Conservation (phyloP, 2,888 invertebrate genomes). For the Bombyx huttoni region DNA sequence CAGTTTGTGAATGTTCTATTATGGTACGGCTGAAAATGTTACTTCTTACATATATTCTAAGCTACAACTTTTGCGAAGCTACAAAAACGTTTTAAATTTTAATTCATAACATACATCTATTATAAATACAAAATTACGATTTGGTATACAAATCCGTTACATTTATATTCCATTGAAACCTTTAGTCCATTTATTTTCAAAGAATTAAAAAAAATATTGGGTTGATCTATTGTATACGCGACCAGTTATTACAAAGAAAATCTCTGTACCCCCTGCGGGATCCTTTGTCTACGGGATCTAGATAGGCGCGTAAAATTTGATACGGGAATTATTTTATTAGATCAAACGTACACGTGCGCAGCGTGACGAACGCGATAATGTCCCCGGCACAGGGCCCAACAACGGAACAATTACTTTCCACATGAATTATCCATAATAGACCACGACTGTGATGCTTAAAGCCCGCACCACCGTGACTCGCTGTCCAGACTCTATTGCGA, state of each 20-base stretch:
- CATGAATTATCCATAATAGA: slow-evolving; percentile 62
- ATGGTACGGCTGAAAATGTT: too few relatives aligned
- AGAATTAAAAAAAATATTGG: slow-evolving; percentile 46
- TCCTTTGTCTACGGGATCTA: slow-evolving; percentile 67
- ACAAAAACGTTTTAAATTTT: too few relatives aligned
- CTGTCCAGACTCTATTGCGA: slow-evolving; percentile 43
- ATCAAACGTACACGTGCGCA: slow-evolving; percentile 66
- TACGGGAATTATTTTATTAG: slow-evolving; percentile 72
- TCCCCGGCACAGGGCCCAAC: slow-evolving; percentile 38
- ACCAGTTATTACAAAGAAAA: slow-evolving; percentile 67
- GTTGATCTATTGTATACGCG: slow-evolving; percentile 53
- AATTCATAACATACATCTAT: too few relatives aligned
- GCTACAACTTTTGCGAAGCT: too few relatives aligned
- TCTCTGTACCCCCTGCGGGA: slow-evolving; percentile 44
- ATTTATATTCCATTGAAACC: slow-evolving; percentile 33
- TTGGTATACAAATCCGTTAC: slow-evolving; percentile 13
- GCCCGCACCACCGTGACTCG: slow-evolving; percentile 45
- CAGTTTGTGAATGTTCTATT: too few relatives aligned
- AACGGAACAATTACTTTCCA: slow-evolving; percentile 64
- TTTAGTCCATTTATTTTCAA: slow-evolving; percentile 47
- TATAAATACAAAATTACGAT: background rate
- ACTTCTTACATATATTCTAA: too few relatives aligned
- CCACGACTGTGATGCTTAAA: slow-evolving; percentile 52
- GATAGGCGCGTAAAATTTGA: slow-evolving; percentile 70
- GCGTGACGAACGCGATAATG: slow-evolving; percentile 69